phyloP scores from a whole-genome alignment of 1,140 invertebrate species.

The Nautilus pompilius region DNA sequence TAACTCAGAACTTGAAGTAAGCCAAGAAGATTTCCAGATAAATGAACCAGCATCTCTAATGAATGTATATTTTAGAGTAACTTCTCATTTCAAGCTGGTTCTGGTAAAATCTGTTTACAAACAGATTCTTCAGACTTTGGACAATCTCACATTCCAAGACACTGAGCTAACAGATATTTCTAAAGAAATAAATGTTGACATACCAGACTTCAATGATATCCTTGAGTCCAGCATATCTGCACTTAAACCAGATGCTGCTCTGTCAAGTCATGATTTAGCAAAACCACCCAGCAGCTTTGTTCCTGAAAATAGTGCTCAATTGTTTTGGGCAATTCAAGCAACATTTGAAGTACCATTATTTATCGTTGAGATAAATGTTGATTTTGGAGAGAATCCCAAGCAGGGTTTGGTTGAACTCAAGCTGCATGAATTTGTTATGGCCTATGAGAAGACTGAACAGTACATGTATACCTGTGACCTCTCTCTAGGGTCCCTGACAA shows the following conservation, averaged over 20 bases:
- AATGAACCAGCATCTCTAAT: background rate
- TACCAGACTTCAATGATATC: no score
- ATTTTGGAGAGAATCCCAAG: slow-evolving; percentile 48
- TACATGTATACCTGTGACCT: slow-evolving; percentile 71
- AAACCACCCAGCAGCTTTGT: no score
- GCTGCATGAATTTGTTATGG: slow-evolving; percentile 76
- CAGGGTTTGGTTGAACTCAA: slow-evolving; percentile 69
- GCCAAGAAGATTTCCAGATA: background rate
- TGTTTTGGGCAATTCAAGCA: no score
- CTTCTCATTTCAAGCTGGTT: slow-evolving; percentile 66
- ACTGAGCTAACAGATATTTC: no score
- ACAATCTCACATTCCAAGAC: slow-evolving; percentile 52
- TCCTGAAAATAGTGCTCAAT: no score
- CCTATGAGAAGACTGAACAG: slow-evolving; percentile 66
- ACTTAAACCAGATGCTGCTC: no score
- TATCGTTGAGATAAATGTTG: slow-evolving; percentile 50
- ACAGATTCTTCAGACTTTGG: slow-evolving; percentile 73
- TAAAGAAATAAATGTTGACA: no score
- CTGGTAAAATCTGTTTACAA: slow-evolving; percentile 83
- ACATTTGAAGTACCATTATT: slow-evolving; percentile 54
- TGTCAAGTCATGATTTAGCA: no score
- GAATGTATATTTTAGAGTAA: background rate
- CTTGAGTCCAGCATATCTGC: no score
- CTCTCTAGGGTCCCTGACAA: slow-evolving; percentile 74
- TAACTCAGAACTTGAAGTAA: background rate